A percentile compares a stretch with the other conserved stretches of the same genome.
phyloP scores from a whole-genome alignment of 2,797 vertebrate species.

The Lindbergichthys nudifrons region DNA sequence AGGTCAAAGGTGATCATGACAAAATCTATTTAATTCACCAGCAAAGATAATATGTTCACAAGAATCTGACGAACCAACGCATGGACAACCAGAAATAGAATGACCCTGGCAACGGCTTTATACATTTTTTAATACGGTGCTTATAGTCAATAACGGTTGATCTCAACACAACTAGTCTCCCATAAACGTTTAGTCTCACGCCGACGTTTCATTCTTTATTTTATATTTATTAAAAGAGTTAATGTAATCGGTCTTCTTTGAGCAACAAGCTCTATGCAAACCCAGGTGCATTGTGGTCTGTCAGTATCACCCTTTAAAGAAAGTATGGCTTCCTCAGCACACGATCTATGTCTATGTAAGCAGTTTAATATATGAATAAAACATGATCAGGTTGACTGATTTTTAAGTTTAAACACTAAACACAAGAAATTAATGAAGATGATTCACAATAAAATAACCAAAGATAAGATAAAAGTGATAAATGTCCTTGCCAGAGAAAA shows the following conservation, averaged over 20 bases:
- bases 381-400: background rate
- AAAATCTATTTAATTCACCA: no score
- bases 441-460: background rate
- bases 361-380: background rate
- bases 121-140: no score
- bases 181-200: background rate
- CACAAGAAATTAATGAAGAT: no score
- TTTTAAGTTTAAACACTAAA: background rate
- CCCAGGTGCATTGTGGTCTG: background rate
- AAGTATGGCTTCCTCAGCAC: background rate
- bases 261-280: background rate
- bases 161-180: rapidly evolving
- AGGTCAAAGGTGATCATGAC: no score
- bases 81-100: no score
- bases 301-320: background rate
- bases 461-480: background rate
- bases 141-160: no score
- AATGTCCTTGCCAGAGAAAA: no score
- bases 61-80: no score
- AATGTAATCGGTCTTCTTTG: no score
- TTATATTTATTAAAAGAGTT: background rate
- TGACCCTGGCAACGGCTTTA: no score
- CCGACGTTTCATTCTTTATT: background rate
- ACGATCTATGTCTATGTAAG: background rate
- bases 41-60: no score